These are phyloP conservation scores for Sitodiplosis mosellana DNA, from an alignment of 1,140 invertebrate genomes.

Conservation along the genomic window DNA sequence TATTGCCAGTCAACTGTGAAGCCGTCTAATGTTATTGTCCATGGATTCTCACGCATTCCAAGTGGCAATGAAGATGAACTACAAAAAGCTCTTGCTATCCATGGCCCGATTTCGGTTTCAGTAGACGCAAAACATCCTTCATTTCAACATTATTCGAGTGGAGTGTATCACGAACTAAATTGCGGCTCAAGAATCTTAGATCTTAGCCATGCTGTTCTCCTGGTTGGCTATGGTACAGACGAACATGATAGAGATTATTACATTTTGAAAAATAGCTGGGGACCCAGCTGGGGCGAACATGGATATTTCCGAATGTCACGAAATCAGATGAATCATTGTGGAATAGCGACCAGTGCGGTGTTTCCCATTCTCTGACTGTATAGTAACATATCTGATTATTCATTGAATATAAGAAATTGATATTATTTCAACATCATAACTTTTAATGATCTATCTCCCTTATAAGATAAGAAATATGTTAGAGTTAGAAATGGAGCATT, in stretches of 20 bases:
- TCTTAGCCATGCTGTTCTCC: conserved; percentile 64
- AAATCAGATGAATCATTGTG: conserved; percentile 38
- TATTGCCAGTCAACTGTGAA: conserved; percentile 51
- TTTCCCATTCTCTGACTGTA: too few relatives aligned
- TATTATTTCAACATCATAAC: too few relatives aligned
- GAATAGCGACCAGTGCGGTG: conserved; percentile 34
- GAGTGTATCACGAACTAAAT: conserved; percentile 33
- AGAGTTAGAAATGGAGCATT: too few relatives aligned
- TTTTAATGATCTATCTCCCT: too few relatives aligned
- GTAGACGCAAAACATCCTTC: conserved; percentile 69
- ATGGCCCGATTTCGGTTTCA: conserved; percentile 70
- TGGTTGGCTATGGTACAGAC: conserved; percentile 39
- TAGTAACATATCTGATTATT: too few relatives aligned
- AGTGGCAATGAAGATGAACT: conserved; percentile 60
- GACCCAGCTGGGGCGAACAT: conserved; percentile 31
- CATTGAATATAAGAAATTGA: too few relatives aligned
- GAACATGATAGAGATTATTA: conserved; percentile 33
- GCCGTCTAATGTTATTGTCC: conserved; percentile 56
- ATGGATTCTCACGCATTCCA: conserved; percentile 30
- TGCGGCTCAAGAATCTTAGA: conserved; percentile 54
- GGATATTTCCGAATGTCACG: conserved; percentile 39
- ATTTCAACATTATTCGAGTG: conserved; percentile 36
- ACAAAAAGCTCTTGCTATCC: conserved; percentile 61
- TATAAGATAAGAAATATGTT: too few relatives aligned
- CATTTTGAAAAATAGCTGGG: conserved; percentile 41